Percentiles rank a stretch among this genome's conserved stretches.
Evolutionary conservation across 2,888 invertebrate species (phyloP).

Genomic region (Acanthosoma haemorrhoidale): DNA sequence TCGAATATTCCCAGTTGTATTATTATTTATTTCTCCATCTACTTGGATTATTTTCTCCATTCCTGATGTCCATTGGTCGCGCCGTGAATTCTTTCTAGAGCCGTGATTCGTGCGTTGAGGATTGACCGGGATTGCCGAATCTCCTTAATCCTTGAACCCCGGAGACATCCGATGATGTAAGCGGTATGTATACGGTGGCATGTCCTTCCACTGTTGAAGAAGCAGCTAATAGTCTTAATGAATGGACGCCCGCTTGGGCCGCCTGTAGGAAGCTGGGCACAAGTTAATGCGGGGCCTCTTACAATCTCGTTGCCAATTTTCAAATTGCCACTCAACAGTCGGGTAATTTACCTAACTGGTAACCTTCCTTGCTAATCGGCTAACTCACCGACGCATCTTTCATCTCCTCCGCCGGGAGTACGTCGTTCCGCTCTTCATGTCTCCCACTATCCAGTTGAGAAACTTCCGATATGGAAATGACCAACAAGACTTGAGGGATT

Average conservation of each 20-base stretch:
- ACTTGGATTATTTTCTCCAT: too few species aligned
- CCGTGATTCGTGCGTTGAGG: too few species aligned
- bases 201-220: not conserved
- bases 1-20: too few species aligned
- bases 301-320: conserved; percentile 1
- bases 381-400: not conserved
- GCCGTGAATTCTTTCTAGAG: too few species aligned
- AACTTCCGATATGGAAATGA: too few species aligned
- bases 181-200: not conserved
- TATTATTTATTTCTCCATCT: too few species aligned
- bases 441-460: not conserved
- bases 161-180: not conserved
- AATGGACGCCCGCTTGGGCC: conserved; percentile 1
- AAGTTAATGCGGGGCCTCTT: not conserved
- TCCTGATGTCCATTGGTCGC: too few species aligned
- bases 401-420: conserved; percentile 1
- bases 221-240: not conserved
- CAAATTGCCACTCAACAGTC: conserved; percentile 1
- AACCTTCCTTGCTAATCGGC: not conserved
- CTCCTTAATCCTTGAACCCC: not conserved
- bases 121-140: not conserved
- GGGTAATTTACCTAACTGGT: conserved; percentile 1
- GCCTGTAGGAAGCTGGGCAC: not conserved
- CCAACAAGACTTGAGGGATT: too few species aligned
- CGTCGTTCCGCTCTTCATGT: not conserved